Evolutionary conservation across 2,888 invertebrate genomes (phyloP).

Genomic region (Brachyopa scutellaris): DNA sequence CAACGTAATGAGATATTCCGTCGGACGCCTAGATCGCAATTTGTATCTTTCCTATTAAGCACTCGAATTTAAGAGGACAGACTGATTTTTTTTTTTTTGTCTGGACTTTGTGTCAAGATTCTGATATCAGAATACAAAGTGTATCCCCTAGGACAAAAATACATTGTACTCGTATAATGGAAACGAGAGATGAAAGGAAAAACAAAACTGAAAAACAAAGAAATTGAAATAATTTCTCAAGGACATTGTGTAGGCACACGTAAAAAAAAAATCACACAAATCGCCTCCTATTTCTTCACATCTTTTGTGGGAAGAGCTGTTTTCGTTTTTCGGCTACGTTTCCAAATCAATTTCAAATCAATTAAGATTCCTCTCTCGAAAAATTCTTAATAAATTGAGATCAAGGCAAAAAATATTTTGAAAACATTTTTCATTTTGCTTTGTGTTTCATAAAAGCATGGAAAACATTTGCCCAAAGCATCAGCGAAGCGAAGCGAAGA

Average conservation of each 20-base stretch:
- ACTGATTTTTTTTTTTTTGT: constrained; percentile 19
- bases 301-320: background rate
- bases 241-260: constrained; percentile 13
- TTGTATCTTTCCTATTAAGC: background rate
- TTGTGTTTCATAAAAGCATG: constrained; percentile 35
- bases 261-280: constrained; percentile 25
- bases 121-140: background rate
- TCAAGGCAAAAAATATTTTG: constrained; percentile 35
- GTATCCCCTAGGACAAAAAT: background rate
- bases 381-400: constrained; percentile 34
- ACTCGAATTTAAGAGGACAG: background rate
- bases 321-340: constrained; percentile 8
- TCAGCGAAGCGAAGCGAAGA: constrained; percentile 13
- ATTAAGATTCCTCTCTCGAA: constrained; percentile 47
- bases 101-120: constrained; percentile 14
- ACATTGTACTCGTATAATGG: no score
- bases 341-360: constrained; percentile 60
- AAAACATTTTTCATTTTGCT: constrained; percentile 46
- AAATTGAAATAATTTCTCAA: constrained; percentile 21
- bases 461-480: constrained; percentile 38
- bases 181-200: constrained; percentile 22
- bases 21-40: constrained; percentile 8
- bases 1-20: background rate
- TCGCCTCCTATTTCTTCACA: constrained; percentile 31
- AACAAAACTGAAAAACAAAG: constrained; percentile 2